phyloP scores from a whole-genome alignment of 35 echinoderm and acorn worm species.

The Apostichopus japonicus region DNA sequence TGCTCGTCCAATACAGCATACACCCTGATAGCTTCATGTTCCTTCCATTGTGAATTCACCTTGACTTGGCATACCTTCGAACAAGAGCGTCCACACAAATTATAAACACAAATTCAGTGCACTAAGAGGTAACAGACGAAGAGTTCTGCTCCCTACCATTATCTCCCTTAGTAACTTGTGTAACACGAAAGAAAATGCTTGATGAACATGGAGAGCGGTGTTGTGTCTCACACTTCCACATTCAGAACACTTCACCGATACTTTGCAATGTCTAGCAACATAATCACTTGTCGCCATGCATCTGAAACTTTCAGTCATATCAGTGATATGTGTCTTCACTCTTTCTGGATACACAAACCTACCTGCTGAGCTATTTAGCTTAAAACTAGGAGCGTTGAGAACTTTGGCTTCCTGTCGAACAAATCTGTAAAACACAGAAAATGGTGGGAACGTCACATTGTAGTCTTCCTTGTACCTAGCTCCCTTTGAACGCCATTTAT shows the following conservation, averaged over 20 bases:
- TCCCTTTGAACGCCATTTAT: too few relatives aligned
- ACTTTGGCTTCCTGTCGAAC: too few relatives aligned
- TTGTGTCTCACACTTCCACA: conserved; percentile 17
- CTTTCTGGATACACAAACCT: too few relatives aligned
- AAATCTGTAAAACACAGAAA: too few relatives aligned
- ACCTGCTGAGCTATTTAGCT: too few relatives aligned
- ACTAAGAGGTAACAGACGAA: background rate
- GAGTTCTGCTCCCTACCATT: conserved; percentile 9
- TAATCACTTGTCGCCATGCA: conserved; percentile 31
- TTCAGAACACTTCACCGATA: conserved; percentile 17
- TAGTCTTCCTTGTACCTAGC: too few relatives aligned
- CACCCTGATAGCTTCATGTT: conserved; percentile 17
- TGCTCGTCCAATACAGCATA: conserved; percentile 82
- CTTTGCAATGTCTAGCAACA: conserved; percentile 50
- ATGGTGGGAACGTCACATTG: too few relatives aligned
- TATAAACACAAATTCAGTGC: conserved; percentile 52
- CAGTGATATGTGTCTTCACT: too few relatives aligned
- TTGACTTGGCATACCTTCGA: conserved; percentile 48
- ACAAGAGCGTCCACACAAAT: conserved; percentile 30
- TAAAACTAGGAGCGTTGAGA: too few relatives aligned
- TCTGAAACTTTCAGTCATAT: too few relatives aligned
- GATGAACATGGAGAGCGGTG: background rate
- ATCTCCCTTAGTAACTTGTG: background rate
- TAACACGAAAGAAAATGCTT: too few relatives aligned
- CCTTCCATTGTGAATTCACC: conserved; percentile 21